phyloP scores from a whole-genome alignment of 2,888 invertebrate genomes.

The Chelonus formosanus region DNA sequence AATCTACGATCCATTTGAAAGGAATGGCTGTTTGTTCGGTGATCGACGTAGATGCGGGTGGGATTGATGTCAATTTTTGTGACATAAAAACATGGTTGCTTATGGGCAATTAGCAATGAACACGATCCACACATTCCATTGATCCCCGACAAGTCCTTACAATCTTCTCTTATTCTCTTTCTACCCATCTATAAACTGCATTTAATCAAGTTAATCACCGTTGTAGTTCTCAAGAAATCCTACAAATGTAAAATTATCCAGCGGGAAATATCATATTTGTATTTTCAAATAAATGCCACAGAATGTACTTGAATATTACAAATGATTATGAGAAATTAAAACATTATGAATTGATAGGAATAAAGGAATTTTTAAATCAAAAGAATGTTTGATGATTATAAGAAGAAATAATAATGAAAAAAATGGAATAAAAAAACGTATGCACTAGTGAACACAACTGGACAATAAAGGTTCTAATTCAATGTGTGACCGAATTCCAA shows the following conservation, averaged over 20 bases:
- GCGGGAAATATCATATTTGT: constrained; percentile 4
- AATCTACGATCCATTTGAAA: too few species aligned
- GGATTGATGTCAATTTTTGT: constrained; percentile 33
- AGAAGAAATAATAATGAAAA: constrained; percentile 43
- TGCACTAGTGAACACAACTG: too few species aligned
- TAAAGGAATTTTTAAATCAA: too few species aligned
- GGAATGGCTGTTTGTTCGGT: neutral
- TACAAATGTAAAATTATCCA: constrained; percentile 23
- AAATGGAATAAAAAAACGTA: too few species aligned
- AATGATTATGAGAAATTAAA: neutral
- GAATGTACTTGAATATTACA: neutral
- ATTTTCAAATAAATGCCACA: constrained; percentile 4
- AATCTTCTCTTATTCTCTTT: neutral
- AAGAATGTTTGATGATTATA: constrained; percentile 13
- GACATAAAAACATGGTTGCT: constrained; percentile 44
- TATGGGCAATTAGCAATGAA: constrained; percentile 48
- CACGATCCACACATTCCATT: constrained; percentile 45
- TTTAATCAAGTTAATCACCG: neutral
- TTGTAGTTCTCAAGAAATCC: constrained; percentile 14
- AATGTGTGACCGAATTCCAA: too few species aligned
- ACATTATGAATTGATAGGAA: constrained; percentile 35
- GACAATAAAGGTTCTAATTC: too few species aligned
- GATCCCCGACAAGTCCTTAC: constrained; percentile 24
- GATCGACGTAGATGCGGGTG: constrained; percentile 22
- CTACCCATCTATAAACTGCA: neutral